Percentiles rank a stretch among this genome's conserved stretches.
These are phyloP conservation scores for Orthosia cruda DNA, from an alignment of 2,888 invertebrate genomes.

Conservation along the genomic window DNA sequence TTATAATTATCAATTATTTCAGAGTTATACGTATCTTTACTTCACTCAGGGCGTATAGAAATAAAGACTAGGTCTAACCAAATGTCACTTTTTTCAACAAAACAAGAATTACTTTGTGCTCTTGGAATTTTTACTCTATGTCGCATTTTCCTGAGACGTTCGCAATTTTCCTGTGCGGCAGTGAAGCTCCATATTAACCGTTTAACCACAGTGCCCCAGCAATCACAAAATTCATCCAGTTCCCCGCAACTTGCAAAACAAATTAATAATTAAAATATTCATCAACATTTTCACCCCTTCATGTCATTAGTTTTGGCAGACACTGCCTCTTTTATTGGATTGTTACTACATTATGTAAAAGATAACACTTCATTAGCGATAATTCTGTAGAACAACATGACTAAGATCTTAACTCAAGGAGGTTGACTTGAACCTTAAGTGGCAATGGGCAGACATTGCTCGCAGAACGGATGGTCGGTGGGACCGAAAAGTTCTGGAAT, in stretches of 20 bases:
- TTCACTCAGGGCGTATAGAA: neutral
- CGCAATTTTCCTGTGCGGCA: conserved; percentile 47
- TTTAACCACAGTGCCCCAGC: conserved; percentile 63
- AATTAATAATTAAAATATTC: conserved; percentile 55
- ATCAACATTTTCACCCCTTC: conserved; percentile 42
- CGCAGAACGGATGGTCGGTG: no score
- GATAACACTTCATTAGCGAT: neutral
- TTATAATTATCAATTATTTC: neutral
- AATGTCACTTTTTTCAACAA: no score
- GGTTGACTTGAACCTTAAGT: no score
- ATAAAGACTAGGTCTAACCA: no score
- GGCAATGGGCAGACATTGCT: no score
- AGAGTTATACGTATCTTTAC: neutral
- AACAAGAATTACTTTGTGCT: neutral
- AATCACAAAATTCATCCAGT: conserved; percentile 67
- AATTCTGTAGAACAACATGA: neutral
- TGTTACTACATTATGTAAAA: neutral
- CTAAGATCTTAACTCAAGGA: no score
- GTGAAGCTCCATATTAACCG: conserved; percentile 66
- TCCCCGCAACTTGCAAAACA: conserved; percentile 47
- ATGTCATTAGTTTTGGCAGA: neutral
- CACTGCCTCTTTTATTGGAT: neutral
- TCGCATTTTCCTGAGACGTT: conserved; percentile 28
- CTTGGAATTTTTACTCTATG: conserved; percentile 41
- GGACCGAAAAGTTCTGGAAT: no score